Base-by-base conservation (phyloP, 2,797 vertebrate species). In the Xenops minutus region DNA sequence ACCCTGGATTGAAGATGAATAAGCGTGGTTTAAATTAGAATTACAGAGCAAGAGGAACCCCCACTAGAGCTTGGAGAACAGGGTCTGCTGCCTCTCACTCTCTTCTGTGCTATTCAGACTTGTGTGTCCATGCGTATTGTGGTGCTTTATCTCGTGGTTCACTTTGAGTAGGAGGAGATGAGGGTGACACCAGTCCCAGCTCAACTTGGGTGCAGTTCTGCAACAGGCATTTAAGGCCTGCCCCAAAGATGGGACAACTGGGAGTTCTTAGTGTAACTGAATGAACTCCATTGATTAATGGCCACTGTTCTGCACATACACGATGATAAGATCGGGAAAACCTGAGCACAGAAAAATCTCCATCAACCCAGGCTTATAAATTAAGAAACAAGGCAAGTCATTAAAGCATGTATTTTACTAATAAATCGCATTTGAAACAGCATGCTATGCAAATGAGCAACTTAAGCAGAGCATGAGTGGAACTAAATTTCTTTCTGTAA, bases 341-440 rank as follows among this genome's bases (percentile, higher is more conserved):
- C 12, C 12, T 29, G 14, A 80, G 52, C 14, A 20, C 14, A 72
- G 56, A 22, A 64, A 77, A 92, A 16, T 4, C n/a, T 76, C 14
- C 9, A 29, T 36, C 58, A 81, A 19, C 46, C 3, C 27, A 54
- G 39, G 27, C 12, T 78, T 68, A 61, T 37, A 64, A 37, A 58
- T 56, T 88, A 74, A 78, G 56, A 51, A 88, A 72, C 4, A 61
- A 74, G 10, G 14, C 21, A 56, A 85, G 41, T 36, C 51, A 29
- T 83, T 88, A 89, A 88, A 93, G 9, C 19, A 29, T 56, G 18
- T n/a, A 11, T 82, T 91, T 91, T 85, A 41, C 36, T 44, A 82
- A 73, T 82, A 76, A 89, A 66, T 59, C 30, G 5, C 51, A 44
- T 52, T 39, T 88, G 62, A 75, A 92, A 68, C 2, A 9, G 36